These are phyloP conservation scores for Procambarus clarkii DNA, from an alignment of 1,140 invertebrate species.

Conservation along the genomic window DNA sequence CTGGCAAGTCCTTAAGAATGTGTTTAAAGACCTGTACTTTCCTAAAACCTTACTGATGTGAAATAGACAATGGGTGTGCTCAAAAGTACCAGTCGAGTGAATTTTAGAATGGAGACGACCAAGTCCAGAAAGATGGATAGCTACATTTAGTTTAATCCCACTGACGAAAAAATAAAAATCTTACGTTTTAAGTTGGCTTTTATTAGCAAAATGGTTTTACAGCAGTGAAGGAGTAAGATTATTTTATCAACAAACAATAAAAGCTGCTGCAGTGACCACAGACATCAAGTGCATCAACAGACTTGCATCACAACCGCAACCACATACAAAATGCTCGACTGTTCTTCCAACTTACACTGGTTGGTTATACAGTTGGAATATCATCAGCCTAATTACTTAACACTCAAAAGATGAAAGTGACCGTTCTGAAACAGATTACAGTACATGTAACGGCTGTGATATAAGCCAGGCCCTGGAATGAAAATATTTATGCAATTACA, in stretches of 20 bases:
- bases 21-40: no score
- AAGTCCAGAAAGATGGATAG: no score
- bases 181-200: not conserved
- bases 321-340: conserved; percentile 7
- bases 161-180: not conserved
- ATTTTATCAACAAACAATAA: conserved; percentile 44
- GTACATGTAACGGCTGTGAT: conserved; percentile 24
- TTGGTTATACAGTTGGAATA: not conserved
- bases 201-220: conserved; percentile 43
- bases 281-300: conserved; percentile 21
- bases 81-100: no score
- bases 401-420: not conserved
- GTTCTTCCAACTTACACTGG: not conserved
- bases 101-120: no score
- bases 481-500: conserved; percentile 35
- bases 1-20: no score
- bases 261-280: conserved; percentile 38
- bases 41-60: no score
- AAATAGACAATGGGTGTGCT: no score
- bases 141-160: no score
- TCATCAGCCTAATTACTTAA: not conserved
- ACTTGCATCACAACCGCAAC: conserved; percentile 24
- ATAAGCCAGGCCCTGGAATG: conserved; percentile 36
- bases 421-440: not conserved
- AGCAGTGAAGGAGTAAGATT: conserved; percentile 36